These are phyloP conservation scores for Drosophila tsacasi DNA, from an alignment of 1,140 invertebrate species.

Conservation along the genomic window DNA sequence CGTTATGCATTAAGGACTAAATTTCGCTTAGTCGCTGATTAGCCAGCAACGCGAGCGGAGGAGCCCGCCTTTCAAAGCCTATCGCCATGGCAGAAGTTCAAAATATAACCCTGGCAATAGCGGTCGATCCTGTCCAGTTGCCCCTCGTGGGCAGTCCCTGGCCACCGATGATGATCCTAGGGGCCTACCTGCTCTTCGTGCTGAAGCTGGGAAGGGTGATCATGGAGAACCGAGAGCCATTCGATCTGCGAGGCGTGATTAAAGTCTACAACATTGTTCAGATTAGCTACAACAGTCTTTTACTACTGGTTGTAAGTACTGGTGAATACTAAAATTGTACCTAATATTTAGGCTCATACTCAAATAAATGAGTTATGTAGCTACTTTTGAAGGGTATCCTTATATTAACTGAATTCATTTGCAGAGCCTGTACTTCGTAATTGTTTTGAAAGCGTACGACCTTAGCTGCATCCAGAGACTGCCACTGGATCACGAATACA, in stretches of 20 bases:
- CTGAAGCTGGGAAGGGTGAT: slow-evolving; percentile 88
- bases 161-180: slow-evolving; percentile 89
- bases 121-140: slow-evolving; percentile 33
- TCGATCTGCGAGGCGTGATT: slow-evolving; percentile 89
- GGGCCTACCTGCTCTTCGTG: slow-evolving; percentile 90
- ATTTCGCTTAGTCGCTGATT: neutral
- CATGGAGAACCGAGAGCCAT: slow-evolving; percentile 93
- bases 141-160: slow-evolving; percentile 90
- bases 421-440: slow-evolving; percentile 34
- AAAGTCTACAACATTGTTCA: slow-evolving; percentile 92
- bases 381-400: no score
- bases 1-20: neutral
- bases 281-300: no score
- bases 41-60: neutral
- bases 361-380: no score
- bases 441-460: slow-evolving; percentile 28
- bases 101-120: neutral
- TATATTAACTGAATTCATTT: neutral
- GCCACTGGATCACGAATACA: slow-evolving; percentile 45
- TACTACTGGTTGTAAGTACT: no score
- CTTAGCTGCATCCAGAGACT: slow-evolving; percentile 24
- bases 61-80: rapidly evolving
- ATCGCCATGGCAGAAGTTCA: neutral
- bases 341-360: no score
- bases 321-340: no score